Base-by-base conservation (phyloP, 1,140 invertebrate genomes). In the Triops cancriformis region DNA sequence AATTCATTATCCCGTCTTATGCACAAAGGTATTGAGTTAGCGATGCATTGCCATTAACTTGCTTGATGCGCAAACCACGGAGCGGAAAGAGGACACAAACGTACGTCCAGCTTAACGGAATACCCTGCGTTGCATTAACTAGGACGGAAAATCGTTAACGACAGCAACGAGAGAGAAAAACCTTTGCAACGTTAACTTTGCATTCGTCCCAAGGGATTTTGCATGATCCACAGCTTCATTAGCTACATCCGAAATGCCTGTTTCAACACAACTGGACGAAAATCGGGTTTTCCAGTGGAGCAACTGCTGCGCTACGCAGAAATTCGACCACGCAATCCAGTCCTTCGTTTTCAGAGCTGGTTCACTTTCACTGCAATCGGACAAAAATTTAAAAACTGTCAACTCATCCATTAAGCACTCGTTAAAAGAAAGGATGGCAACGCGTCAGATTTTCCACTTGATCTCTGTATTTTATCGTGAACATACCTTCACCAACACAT, bases 401-500 rank as follows among this genome's bases (percentile, higher is more conserved):
- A 64, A 37, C 31, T 37, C 31, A 37, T 37, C 2, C 31, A 2
- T 37, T 37, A 37, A 37, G 31, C 7, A 37, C 7, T 37, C 31
- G 31, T 4, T 23, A 64, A 64, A 64, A 64, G 43, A 11, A 11
- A 45, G 11, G 18, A 18, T n/a, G 23, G 18, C 18, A 64, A 64
- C 51, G 18, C 6, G 6, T 64, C 14, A 4, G 6, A n/a, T 1
- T 64, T 23, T 64, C 23, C 23, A 64, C 51, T 64, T 6, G 51
- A 64, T 14, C 14, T 23, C 10, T 64, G 14, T 64, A 64, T 64
- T 64, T 64, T 64, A 64, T 23, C 51, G 51, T 64, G 51, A 64
- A 37, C 23, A 64, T 64, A 64, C 51, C 51, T 64, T 64, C 51
- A 64, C 51, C 51, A 64, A 64, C 51, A 64, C 14, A 64, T n/a